phyloP scores from a whole-genome alignment of 2,797 vertebrate genomes.

The Poecile montanus region DNA sequence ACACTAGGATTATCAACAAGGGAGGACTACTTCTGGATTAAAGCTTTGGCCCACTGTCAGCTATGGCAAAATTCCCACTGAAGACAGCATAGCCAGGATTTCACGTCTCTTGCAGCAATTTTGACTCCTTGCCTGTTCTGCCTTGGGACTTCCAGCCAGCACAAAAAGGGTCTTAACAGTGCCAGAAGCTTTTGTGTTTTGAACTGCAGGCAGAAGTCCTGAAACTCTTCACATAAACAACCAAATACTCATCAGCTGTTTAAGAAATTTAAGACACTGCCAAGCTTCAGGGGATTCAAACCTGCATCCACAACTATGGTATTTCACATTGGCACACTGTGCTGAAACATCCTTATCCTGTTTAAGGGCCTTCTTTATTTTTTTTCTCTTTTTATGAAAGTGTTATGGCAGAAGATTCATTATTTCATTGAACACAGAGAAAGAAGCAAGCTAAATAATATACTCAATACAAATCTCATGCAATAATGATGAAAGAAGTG shows the following conservation, averaged over 20 bases:
- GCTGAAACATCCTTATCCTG: neutral
- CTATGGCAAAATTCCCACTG: neutral
- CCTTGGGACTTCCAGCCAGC: neutral
- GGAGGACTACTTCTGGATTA: neutral
- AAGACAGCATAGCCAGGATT: neutral
- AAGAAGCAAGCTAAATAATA: slow-evolving; percentile 32
- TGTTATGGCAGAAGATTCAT: neutral
- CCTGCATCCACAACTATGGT: neutral
- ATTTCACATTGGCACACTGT: neutral
- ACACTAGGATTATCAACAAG: neutral
- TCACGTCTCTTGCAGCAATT: neutral
- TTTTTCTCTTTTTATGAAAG: neutral
- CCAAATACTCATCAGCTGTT: neutral
- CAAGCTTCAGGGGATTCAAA: neutral
- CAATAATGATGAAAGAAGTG: slow-evolving; percentile 58
- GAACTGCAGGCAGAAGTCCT: neutral
- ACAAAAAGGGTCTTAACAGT: neutral
- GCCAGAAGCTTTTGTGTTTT: neutral
- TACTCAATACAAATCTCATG: slow-evolving; percentile 27
- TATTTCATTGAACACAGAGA: slow-evolving; percentile 33
- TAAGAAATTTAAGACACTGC: neutral
- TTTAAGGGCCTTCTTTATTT: neutral
- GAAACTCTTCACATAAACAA: neutral
- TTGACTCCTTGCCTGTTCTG: neutral
- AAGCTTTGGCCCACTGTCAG: neutral